Conservation (phyloP, 2,888 invertebrate genomes). For the Oligia latruncula region DNA sequence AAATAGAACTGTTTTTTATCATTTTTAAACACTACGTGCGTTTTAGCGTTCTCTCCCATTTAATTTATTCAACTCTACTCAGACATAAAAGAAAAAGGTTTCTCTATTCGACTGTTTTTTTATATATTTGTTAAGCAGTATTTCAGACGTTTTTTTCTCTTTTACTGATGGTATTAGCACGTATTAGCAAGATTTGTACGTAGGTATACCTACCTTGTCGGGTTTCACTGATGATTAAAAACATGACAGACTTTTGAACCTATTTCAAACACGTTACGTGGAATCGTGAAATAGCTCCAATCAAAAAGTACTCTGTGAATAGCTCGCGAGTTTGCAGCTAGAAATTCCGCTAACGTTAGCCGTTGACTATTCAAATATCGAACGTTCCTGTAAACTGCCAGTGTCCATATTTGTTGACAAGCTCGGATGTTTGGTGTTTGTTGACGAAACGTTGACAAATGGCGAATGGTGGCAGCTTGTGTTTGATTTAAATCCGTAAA, state of each 20-base stretch:
- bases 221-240: background rate
- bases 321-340: background rate
- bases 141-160: background rate
- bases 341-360: conserved; percentile 3
- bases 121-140: background rate
- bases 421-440: background rate
- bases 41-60: background rate
- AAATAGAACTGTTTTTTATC: too few relatives aligned
- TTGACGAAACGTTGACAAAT: background rate
- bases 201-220: background rate
- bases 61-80: background rate
- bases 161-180: background rate
- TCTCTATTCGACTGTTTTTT: background rate
- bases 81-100: background rate
- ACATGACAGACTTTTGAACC: background rate
- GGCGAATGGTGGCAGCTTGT: background rate
- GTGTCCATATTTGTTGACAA: conserved; percentile 2
- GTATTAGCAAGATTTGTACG: too few relatives aligned
- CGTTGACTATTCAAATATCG: conserved; percentile 32
- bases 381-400: conserved; percentile 21
- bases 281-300: background rate
- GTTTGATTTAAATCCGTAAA: background rate
- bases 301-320: too few relatives aligned
- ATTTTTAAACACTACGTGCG: too few relatives aligned
- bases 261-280: background rate